Evolutionary conservation across 2,797 vertebrate species (phyloP).

Genomic region (Dipus sagitta): DNA sequence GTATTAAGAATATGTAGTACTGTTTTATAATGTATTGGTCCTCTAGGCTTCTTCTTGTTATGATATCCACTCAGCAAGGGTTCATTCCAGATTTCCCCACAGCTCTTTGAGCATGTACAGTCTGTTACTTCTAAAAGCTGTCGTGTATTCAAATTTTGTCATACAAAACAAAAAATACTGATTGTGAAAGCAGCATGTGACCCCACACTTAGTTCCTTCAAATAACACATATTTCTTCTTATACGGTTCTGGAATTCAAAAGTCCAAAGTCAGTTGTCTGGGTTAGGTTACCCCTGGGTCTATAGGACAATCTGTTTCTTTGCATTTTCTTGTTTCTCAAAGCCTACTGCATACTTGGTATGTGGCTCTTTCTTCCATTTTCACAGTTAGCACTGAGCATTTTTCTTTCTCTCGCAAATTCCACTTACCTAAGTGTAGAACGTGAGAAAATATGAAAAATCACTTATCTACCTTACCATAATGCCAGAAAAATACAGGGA

Average conservation of each 20-base stretch:
- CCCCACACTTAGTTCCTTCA: background rate
- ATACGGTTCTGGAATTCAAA: background rate
- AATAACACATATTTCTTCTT: background rate
- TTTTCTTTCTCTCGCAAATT: background rate
- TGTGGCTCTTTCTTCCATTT: background rate
- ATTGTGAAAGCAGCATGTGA: background rate
- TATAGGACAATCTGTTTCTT: background rate
- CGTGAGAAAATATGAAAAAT: background rate
- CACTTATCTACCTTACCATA: background rate
- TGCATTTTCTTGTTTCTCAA: background rate
- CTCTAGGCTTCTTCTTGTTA: background rate
- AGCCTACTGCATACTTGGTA: background rate
- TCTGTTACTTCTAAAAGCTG: background rate
- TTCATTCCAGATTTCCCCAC: background rate
- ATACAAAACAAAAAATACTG: background rate
- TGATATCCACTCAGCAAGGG: background rate
- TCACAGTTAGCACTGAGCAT: background rate
- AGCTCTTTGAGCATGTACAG: background rate
- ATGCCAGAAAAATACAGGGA: background rate
- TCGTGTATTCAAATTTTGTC: background rate
- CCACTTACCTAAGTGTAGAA: background rate
- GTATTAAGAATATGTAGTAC: background rate
- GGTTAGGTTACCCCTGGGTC: background rate
- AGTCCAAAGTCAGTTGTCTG: background rate
- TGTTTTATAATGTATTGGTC: background rate